Base-by-base conservation (phyloP, 2,888 invertebrate species). In the Drosophila melanosoma region DNA sequence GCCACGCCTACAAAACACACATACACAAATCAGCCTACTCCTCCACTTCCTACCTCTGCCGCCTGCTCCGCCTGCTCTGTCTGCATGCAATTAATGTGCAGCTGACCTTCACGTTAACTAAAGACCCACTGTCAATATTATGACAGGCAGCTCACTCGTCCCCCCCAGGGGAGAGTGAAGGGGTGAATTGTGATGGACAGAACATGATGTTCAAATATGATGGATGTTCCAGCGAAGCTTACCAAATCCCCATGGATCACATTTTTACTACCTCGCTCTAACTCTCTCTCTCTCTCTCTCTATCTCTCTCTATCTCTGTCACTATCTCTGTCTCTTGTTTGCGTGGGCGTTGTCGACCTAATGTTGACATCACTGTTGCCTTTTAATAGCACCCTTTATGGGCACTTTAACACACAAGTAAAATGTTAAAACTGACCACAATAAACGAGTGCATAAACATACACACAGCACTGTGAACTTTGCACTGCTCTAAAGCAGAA, bases 81-180 rank as follows among this genome's bases (percentile, higher is more conserved):
- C 36, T 15, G 66, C 51, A 65, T 87, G 87, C 87, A 84, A 67
- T 81, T 84, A 87, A 84, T 84, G 79, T 87, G 81, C 84, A 85
- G 72, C 86, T 78, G 88, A 86, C 85, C 88, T 85, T 88, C 69
- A 76, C 54, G 69, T 81, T 81, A 81, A 84, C 83, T 77, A 84
- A 87, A 79, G 82, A 78, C 63, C 68, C 40, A 69, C 67, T 89
- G 89, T 89, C 87, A 87, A 87, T 89, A 87, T 85, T 87, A 85
- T 87, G 87, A 87, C 89, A 89, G 81, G 69, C 54, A 26, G 42
- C 63, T 48, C 51, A 53, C 38, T 36, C 51, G 64, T 48, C 29
- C 42, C 64, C 29, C 17, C n/a, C n/a, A n/a, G 20, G 35, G 59
- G 36, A 29, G n/a, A 2, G 26, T 26, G 29, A 35, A 45, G 45